phyloP scores from a whole-genome alignment of 1,140 invertebrate species.

The Atta cephalotes region DNA sequence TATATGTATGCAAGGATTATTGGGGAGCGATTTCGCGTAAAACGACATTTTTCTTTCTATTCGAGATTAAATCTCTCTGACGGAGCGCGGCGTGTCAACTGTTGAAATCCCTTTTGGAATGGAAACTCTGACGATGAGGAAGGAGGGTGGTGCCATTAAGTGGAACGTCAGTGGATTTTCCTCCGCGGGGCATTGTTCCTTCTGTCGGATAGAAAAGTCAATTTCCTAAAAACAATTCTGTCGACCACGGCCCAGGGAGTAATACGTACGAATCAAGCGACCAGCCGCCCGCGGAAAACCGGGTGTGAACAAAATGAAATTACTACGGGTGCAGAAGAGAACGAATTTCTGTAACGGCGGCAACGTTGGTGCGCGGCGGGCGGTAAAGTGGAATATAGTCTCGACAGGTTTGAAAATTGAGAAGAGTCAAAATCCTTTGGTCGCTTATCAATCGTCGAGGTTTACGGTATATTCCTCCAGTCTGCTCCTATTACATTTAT shows the following conservation, averaged over 20 bases:
- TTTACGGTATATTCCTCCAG: constrained; percentile 15
- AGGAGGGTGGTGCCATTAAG: constrained; percentile 58
- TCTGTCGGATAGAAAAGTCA: constrained; percentile 76
- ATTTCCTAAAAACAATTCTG: constrained; percentile 81
- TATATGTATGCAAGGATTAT: constrained; percentile 34
- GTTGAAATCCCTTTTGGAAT: constrained; percentile 61
- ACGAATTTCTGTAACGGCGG: constrained; percentile 73
- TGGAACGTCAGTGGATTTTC: constrained; percentile 69
- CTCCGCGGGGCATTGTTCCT: constrained; percentile 65
- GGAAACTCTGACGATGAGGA: constrained; percentile 58
- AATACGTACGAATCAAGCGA: constrained; percentile 77
- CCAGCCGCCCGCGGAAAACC: constrained; percentile 66
- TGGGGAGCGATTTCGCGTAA: constrained; percentile 39
- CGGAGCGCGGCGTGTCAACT: constrained; percentile 67
- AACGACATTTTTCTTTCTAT: constrained; percentile 39
- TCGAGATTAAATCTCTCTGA: constrained; percentile 63
- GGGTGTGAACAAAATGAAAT: constrained; percentile 78
- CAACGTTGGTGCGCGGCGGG: neutral
- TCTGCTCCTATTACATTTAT: constrained; percentile 58
- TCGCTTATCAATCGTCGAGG: constrained; percentile 66
- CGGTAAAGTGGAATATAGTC: constrained; percentile 57
- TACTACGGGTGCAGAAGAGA: constrained; percentile 70
- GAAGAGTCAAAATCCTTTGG: constrained; percentile 51
- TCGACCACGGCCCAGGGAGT: constrained; percentile 72
- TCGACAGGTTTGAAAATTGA: constrained; percentile 70